Conservation (phyloP, 2,113 vertebrate genomes). For the Grammomys surdaster region DNA sequence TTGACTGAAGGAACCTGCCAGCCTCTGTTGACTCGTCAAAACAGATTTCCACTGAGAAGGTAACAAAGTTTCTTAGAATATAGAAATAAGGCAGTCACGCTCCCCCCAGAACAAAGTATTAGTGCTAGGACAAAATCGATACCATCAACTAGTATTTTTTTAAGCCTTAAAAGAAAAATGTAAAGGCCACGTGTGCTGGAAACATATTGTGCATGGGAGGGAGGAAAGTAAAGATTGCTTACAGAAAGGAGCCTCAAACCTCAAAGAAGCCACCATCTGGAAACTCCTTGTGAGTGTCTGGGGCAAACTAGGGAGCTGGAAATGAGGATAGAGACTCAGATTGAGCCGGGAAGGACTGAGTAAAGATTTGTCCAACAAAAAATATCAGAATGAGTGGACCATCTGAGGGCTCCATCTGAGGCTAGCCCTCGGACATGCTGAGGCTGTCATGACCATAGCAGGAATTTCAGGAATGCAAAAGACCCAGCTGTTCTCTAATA, state of each 20-base stretch:
- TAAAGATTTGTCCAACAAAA: conserved; percentile 44
- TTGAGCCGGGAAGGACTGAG: neutral
- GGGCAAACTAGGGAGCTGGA: neutral
- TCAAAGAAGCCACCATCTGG: conserved; percentile 53
- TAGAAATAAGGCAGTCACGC: neutral
- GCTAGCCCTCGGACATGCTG: neutral
- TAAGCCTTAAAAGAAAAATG: neutral
- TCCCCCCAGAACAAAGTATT: neutral
- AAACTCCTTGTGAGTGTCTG: neutral
- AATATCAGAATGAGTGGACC: neutral
- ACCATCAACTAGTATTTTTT: conserved; percentile 41
- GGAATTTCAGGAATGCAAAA: neutral
- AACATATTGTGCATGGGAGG: conserved; percentile 52
- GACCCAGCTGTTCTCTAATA: neutral
- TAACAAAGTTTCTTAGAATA: neutral
- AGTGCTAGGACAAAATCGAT: conserved; percentile 63
- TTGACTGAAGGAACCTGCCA: neutral
- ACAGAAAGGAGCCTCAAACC: neutral
- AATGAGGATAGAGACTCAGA: neutral
- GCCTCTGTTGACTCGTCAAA: neutral
- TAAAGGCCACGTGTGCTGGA: neutral
- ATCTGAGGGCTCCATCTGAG: neutral
- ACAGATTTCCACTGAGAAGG: neutral
- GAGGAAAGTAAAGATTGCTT: conserved; percentile 31
- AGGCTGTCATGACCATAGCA: neutral